Evolutionary conservation across 1,140 invertebrate species (phyloP), one percentile per base, ranked within the genome.

Genomic region (Formica exsecta): DNA sequence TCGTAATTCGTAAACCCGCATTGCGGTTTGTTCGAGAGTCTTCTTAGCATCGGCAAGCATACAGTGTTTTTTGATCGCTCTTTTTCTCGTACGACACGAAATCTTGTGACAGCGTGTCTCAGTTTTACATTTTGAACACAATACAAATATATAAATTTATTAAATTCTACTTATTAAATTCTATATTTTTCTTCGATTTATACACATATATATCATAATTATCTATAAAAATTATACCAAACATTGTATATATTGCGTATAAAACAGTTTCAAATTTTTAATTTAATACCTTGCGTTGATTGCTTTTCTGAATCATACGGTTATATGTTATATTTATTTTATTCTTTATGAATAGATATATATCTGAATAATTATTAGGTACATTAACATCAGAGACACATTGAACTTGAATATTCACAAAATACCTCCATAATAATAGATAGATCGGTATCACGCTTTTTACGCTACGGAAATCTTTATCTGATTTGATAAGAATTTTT

Each of bases 311-410:
- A 68, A 13, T 68, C 4, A 41, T 68, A 4, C 13, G 25, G 3
- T 25, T 29, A 36, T 41, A 44, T 38, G 29, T 73, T n/a, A 57
- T 22, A 11, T 22, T 48, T 51, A 32, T 73, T 73, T 51, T 22
- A 32, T 29, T 54, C 44, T 73, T 48, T 73, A 73, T 73, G n/a
- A 68, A 68, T 68, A 11, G 22, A 44, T 41, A 66, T 3, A 66
- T 66, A 41, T 41, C 7, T 66, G 36, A 9, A 62, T 29, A 64
- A 64, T 64, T 44, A 44, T 44, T 25, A 68, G 9, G 22, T 66
- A 66, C 22, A 68, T 68, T 41, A 38, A 22, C 11, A 13, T 9
- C 41, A 44, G 36, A 44, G 0, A 41, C 11, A 41, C n/a, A 66
- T 68, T 68, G n/a, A 41, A 19, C 19, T 65, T 65, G 19, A 66